A percentile compares a stretch with the other conserved stretches of the same genome.
These are phyloP conservation scores for Schizopygopsis malacanthus DNA, from an alignment of 2,797 vertebrate species.

Conservation along the genomic window DNA sequence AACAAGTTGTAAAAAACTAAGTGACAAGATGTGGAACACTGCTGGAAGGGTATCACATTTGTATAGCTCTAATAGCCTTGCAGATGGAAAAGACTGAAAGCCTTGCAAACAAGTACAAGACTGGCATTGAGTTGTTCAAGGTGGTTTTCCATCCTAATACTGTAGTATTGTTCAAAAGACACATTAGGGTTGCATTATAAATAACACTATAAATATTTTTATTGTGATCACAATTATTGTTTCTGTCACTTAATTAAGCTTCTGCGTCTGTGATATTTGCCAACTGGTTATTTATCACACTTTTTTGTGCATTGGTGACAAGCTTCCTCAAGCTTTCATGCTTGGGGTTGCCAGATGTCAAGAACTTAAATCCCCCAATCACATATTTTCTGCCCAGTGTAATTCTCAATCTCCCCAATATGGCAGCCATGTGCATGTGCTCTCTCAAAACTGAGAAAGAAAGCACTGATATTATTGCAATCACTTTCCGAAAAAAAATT, in stretches of 20 bases:
- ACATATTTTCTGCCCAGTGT: not conserved
- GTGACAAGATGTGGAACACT: constrained; percentile 53
- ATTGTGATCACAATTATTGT: not conserved
- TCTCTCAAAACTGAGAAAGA: not conserved
- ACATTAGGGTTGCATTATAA: not conserved
- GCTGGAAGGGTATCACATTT: constrained; percentile 66
- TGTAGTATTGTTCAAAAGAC: constrained; percentile 4
- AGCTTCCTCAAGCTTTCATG: not conserved
- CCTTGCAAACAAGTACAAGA: constrained; percentile 58
- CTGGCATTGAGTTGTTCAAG: not conserved
- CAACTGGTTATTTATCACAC: not conserved
- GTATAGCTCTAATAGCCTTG: constrained; percentile 53
- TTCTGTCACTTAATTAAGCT: not conserved
- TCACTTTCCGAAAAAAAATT: not conserved
- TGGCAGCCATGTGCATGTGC: not conserved
- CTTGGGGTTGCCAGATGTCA: not conserved
- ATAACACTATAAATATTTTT: not conserved
- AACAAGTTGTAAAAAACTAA: constrained; percentile 38
- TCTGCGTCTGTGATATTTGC: not conserved
- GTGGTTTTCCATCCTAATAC: not conserved
- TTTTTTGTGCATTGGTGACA: not conserved
- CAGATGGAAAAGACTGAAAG: constrained; percentile 60
- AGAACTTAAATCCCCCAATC: not conserved
- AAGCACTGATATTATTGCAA: not conserved
- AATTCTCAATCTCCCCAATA: not conserved